These are phyloP conservation scores for Dolichallabes microphthalmus DNA, from an alignment of 2,113 vertebrate genomes.

Conservation along the genomic window DNA sequence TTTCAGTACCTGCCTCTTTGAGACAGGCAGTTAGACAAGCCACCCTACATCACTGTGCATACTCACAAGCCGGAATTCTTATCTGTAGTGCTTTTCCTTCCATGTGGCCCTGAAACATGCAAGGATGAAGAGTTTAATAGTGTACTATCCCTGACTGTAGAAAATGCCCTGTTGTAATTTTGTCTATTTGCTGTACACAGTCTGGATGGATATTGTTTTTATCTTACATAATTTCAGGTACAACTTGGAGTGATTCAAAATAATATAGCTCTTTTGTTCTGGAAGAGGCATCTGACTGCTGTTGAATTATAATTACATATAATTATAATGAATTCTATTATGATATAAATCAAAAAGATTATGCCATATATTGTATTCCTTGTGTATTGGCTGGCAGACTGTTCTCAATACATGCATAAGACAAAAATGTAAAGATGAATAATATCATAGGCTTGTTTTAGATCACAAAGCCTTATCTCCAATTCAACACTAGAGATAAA, in stretches of 20 bases:
- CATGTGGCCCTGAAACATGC: slow-evolving; percentile 37
- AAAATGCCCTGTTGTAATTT: slow-evolving; percentile 29
- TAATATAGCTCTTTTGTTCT: too few relatives aligned
- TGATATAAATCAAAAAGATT: not conserved
- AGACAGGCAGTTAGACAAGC: slow-evolving; percentile 54
- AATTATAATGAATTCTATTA: too few relatives aligned
- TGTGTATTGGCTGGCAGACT: not conserved
- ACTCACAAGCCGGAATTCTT: slow-evolving; percentile 39
- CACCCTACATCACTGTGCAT: slow-evolving; percentile 39
- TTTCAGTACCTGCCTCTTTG: slow-evolving; percentile 41
- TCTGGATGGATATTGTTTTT: not conserved
- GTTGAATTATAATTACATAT: too few relatives aligned
- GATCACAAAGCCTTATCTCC: not conserved
- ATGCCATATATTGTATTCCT: not conserved
- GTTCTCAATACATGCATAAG: not conserved
- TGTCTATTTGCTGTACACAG: slow-evolving; percentile 30
- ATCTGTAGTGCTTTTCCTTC: slow-evolving; percentile 43
- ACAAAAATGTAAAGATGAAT: not conserved
- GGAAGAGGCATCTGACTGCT: too few relatives aligned
- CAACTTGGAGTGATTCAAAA: too few relatives aligned
- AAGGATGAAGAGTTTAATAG: slow-evolving; percentile 31
- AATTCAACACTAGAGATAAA: not conserved
- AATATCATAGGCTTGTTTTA: not conserved
- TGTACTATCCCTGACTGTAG: slow-evolving; percentile 35
- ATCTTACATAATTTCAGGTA: too few relatives aligned